Base-by-base conservation (phyloP, 2,888 invertebrate genomes). In the Notodromas monacha region DNA sequence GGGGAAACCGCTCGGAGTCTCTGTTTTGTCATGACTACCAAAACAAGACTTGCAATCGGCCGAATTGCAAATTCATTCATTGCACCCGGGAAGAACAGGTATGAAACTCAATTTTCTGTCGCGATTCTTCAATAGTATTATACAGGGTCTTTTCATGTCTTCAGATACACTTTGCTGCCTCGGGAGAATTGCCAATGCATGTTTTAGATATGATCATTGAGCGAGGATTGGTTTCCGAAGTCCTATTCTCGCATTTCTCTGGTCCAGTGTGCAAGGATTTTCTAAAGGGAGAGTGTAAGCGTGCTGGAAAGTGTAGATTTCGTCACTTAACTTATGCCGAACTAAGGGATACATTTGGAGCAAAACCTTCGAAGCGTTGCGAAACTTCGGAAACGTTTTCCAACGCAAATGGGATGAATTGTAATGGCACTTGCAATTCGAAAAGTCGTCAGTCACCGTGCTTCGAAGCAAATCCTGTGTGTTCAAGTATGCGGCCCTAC, bases 41-140 rank as follows among this genome's bases (percentile, higher is more conserved):
- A 49, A 73, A 73, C 45, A 61, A 60, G 27, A 58, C 63, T 35
- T 73, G 72, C 43, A 56, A 58, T n/a, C 57, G 73, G 40, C 55
- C 58, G 3, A 63, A 62, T 34, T 72, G 70, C 42, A 63, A 63
- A 41, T 72, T 70, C 45, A 56, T 70, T 27, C 73, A 74, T 46
- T 69, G 70, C 41, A 58, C 63, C 1, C 55, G 65, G 12, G 63
- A 64, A 41, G 67, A 67, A 39, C 70, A 72, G 43, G 57, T 58
- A 36, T 62, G 64, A 35, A 66, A 63, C 42, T n/a, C n/a, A n/a
- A n/a, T n/a, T n/a, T n/a, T n/a, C n/a, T n/a, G n/a, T n/a, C n/a
- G n/a, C n/a, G n/a, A n/a, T n/a, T n/a, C n/a, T n/a, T n/a, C n/a
- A n/a, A n/a, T n/a, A n/a, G n/a, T n/a, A n/a, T n/a, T n/a, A n/a